Conservation (phyloP, 2,797 vertebrate genomes). For the Neosalanx taihuensis region DNA sequence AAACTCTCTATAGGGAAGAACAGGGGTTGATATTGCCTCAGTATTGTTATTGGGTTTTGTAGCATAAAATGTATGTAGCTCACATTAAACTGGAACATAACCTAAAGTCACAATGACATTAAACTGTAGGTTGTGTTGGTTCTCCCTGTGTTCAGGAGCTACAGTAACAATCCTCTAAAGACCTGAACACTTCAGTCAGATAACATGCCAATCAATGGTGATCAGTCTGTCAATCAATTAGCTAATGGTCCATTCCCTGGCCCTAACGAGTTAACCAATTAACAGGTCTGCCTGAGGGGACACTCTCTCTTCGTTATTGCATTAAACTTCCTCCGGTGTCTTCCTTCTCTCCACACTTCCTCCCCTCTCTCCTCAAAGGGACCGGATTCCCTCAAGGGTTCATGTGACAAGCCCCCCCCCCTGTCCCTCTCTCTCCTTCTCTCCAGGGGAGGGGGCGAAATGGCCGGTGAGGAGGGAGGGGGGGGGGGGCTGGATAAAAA, state of each 20-base stretch:
- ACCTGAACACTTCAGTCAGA: neutral
- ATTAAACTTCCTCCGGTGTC: conserved; percentile 39
- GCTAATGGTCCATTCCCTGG: conserved; percentile 28
- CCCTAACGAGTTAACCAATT: conserved; percentile 54
- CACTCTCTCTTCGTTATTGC: conserved; percentile 38
- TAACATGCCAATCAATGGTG: conserved; percentile 31
- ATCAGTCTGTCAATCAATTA: conserved; percentile 42
- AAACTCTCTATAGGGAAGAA: conserved; percentile 31
- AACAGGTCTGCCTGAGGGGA: conserved; percentile 45
- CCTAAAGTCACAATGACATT: too few relatives aligned
- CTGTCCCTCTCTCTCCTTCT: conserved; percentile 49
- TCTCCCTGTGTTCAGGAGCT: neutral
- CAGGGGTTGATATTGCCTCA: conserved; percentile 43
- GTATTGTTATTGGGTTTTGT: too few relatives aligned
- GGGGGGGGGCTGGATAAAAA: conserved; percentile 62
- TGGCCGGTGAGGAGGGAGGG: conserved; percentile 16
- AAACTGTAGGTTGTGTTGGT: too few relatives aligned
- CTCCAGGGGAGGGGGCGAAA: conserved; percentile 28
- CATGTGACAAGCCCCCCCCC: conserved; percentile 66
- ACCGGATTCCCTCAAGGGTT: conserved; percentile 66
- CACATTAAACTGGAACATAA: too few relatives aligned
- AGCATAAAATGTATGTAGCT: too few relatives aligned
- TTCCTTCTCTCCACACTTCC: neutral
- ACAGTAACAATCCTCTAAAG: neutral
- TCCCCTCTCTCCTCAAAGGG: conserved; percentile 40